Conservation (phyloP, 92 coral and sea anemone species). For the Umimayanthus kanabou region DNA sequence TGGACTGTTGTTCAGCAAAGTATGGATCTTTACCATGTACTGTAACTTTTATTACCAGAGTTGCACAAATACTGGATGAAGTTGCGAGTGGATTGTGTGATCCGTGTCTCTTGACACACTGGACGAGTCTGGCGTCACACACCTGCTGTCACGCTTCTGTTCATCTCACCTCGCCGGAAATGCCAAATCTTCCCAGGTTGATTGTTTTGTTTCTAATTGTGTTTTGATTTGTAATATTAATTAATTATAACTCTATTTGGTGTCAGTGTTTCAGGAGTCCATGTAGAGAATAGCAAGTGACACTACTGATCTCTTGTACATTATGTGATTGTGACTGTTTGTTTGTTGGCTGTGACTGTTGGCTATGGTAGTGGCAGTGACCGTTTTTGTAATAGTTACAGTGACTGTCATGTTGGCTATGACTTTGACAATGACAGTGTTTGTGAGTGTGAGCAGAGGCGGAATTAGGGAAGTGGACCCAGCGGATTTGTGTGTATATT, state of each 20-base stretch:
- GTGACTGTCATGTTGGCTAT: background rate
- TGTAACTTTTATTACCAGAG: slow-evolving; percentile 52
- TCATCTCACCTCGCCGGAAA: slow-evolving; percentile 76
- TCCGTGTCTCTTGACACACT: slow-evolving; percentile 82
- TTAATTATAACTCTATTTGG: background rate
- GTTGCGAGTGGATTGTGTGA: slow-evolving; percentile 68
- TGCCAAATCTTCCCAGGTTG: slow-evolving; percentile 69
- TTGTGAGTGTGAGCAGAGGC: background rate
- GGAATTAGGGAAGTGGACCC: background rate
- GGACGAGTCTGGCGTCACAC: slow-evolving; percentile 81
- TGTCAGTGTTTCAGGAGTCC: background rate
- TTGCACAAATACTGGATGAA: slow-evolving; percentile 65
- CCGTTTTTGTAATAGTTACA: background rate
- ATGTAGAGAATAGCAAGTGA: background rate
- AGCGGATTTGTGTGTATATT: too few species aligned
- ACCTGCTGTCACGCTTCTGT: slow-evolving; percentile 69
- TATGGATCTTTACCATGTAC: background rate
- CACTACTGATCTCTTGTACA: background rate
- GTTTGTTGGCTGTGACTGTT: background rate
- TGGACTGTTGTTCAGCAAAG: too few species aligned
- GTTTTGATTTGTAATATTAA: background rate
- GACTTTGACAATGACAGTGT: background rate
- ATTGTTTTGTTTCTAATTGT: background rate
- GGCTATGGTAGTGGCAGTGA: background rate
- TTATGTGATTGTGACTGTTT: background rate